A percentile compares a stretch with the other conserved stretches of the same genome.
Evolutionary conservation across 2,888 invertebrate genomes (phyloP).

Genomic region (Caenorhabditis zanzibari): DNA sequence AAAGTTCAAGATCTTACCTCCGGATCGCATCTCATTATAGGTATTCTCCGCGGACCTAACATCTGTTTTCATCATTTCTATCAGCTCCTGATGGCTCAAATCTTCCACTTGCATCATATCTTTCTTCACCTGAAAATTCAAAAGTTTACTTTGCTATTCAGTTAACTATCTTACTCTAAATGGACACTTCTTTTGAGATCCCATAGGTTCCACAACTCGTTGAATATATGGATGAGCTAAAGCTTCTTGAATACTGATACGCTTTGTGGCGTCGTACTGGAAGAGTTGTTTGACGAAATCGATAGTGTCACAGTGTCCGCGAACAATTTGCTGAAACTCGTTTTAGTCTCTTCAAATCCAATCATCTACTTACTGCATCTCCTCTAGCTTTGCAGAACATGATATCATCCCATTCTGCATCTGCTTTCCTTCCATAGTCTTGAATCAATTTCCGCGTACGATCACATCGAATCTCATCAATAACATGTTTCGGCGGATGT

Average conservation of each 20-base stretch:
- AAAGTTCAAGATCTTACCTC: no score
- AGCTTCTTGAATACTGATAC: slow-evolving; percentile 76
- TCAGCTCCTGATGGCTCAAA: slow-evolving; percentile 75
- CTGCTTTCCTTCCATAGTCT: slow-evolving; percentile 40
- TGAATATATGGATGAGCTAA: slow-evolving; percentile 75
- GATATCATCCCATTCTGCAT: slow-evolving; percentile 56
- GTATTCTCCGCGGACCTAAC: slow-evolving; percentile 75
- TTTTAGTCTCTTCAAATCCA: not conserved
- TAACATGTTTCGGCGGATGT: slow-evolving; percentile 77
- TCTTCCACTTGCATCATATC: slow-evolving; percentile 82
- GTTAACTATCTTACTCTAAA: slow-evolving; percentile 42
- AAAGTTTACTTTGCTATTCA: not conserved
- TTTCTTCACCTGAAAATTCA: slow-evolving; percentile 76
- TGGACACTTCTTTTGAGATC: slow-evolving; percentile 48
- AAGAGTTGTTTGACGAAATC: slow-evolving; percentile 75
- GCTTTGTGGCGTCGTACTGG: slow-evolving; percentile 71
- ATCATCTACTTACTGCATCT: slow-evolving; percentile 18
- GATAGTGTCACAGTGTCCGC: slow-evolving; percentile 67
- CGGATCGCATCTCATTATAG: slow-evolving; percentile 58
- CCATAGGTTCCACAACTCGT: slow-evolving; percentile 3
- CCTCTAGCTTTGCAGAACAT: slow-evolving; percentile 47
- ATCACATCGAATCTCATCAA: slow-evolving; percentile 78
- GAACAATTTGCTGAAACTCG: slow-evolving; percentile 55
- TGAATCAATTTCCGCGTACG: slow-evolving; percentile 77
- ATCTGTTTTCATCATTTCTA: slow-evolving; percentile 74